Evolutionary conservation across 2,797 vertebrate species (phyloP), one percentile per base, ranked within the genome.

Genomic region (Dipus sagitta): DNA sequence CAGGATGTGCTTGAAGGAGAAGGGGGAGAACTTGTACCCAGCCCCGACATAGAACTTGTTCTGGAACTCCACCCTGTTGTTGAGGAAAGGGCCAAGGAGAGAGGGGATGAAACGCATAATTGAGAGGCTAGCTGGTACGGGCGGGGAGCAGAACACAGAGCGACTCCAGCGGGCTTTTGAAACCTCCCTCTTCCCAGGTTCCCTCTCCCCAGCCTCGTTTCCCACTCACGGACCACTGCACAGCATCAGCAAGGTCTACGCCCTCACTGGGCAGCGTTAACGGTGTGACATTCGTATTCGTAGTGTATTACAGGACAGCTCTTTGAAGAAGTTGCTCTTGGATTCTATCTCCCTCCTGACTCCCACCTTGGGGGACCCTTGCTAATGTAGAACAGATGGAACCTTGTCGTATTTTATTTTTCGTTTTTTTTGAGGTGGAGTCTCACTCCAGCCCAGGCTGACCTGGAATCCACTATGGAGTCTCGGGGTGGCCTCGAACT

Each of bases 61-160:
- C 97, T 99, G 98, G 96, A 99, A 99, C 94, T 99, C 98, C 67
- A 99, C 98, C 98, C 98, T 99, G 75, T 85, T 14, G 58, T 79
- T 17, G 28, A 28, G 84, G 1, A 71, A 75, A 30, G 71, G 17
- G 4, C 1, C 12, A 47, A 74, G 80, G 70, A 70, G 26, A 76
- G 18, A 60, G 64, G 88, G 47, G 30, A 20, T 60, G n/a, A 68
- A 83, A 86, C 13, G n/a, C 8, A 1, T 4, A 12, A 52, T 14
- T 18, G 13, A 54, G 80, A 75, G 74, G 76, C 79, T 24, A 12
- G 38, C 3, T 0, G 62, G 38, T 4, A 1, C 24, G 54, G 1
- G 64, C 20, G 14, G 64, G 82, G 30, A 17, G 5, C 26, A 13
- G 52, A 34, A 18, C 34, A 9, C 12, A 5, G 52, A 65, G 52